A percentile compares a stretch with the other conserved stretches of the same genome.
Conservation (phyloP, 2,888 invertebrate species). For the Crossocerus cetratus region DNA sequence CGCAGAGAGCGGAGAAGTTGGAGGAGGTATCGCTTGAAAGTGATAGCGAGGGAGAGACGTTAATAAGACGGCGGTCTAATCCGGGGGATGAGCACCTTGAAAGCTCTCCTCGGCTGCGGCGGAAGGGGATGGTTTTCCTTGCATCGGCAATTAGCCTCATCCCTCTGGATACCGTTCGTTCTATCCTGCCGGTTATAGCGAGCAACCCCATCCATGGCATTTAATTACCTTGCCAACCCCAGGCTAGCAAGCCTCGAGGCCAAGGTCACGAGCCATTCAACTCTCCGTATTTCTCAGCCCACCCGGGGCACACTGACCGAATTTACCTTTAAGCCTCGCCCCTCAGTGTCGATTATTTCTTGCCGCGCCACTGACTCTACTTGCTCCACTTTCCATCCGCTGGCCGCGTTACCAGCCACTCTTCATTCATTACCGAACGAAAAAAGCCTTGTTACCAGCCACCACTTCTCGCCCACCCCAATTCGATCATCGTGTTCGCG, state of each 20-base stretch:
- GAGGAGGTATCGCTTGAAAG: neutral
- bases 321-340: conserved; percentile 66
- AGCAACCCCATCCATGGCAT: conserved; percentile 74
- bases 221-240: conserved; percentile 76
- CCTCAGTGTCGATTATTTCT: conserved; percentile 55
- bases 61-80: conserved; percentile 52
- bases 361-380: conserved; percentile 30
- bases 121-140: conserved; percentile 67
- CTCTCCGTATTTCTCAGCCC: conserved; percentile 68
- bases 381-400: neutral
- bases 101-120: conserved; percentile 63
- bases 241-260: conserved; percentile 71
- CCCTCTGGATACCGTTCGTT: conserved; percentile 70
- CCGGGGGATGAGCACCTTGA: conserved; percentile 72
- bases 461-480: no score
- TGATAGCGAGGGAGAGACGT: conserved; percentile 20
- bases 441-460: neutral
- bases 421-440: neutral
- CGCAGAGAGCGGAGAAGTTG: neutral
- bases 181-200: conserved; percentile 70
- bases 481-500: no score
- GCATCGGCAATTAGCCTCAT: conserved; percentile 75
- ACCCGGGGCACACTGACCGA: conserved; percentile 75
- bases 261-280: conserved; percentile 76
- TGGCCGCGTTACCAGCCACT: neutral